Evolutionary conservation across 2,113 vertebrate species (phyloP).

Genomic region (Eudorcas thomsonii): DNA sequence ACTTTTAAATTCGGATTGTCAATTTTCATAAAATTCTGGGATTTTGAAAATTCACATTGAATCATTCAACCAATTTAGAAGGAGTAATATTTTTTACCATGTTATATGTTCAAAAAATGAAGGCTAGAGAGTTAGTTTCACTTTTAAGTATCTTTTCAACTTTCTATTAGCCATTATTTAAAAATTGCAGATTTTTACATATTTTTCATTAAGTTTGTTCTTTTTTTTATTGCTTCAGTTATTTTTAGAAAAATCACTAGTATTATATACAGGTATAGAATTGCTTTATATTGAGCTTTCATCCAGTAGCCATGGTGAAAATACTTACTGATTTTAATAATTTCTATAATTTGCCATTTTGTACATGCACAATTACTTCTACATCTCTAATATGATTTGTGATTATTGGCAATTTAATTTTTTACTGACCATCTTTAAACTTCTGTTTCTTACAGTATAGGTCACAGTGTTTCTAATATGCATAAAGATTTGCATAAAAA

Average conservation of each 20-base stretch:
- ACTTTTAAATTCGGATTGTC: background rate
- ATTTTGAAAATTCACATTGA: background rate
- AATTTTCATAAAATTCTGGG: background rate
- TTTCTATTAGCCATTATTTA: background rate
- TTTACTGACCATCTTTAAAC: background rate
- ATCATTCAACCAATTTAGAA: background rate
- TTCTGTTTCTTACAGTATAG: background rate
- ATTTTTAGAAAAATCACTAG: background rate
- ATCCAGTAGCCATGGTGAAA: background rate
- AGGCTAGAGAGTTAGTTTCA: background rate
- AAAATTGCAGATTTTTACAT: background rate
- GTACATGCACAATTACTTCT: background rate
- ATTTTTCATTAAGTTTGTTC: background rate
- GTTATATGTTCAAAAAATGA: background rate
- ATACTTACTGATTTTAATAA: background rate
- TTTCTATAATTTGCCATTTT: background rate
- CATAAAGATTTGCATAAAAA: background rate
- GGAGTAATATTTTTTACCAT: background rate
- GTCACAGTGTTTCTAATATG: background rate
- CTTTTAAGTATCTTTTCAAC: background rate
- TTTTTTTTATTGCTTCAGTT: background rate
- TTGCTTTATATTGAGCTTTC: background rate
- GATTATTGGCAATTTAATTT: background rate
- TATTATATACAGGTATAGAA: background rate
- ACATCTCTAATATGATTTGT: background rate